These are phyloP conservation scores for Ariopsis seemanni DNA, from an alignment of 2,113 vertebrate species.

Conservation along the genomic window DNA sequence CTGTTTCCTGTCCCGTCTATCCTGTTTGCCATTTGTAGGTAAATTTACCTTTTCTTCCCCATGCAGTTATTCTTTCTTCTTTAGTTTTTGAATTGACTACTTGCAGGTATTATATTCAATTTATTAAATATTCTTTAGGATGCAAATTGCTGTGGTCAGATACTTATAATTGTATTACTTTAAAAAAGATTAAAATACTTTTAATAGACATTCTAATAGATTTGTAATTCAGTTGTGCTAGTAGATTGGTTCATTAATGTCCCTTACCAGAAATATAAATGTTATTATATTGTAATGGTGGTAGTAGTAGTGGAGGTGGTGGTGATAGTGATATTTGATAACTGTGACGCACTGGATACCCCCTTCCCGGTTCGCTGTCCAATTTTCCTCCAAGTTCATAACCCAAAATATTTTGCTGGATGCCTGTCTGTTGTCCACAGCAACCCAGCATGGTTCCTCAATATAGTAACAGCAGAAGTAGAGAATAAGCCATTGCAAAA, in stretches of 20 bases:
- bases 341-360: not conserved
- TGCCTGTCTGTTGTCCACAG: conserved; percentile 52
- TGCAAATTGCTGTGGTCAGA: not conserved
- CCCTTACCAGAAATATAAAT: not conserved
- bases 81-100: not conserved
- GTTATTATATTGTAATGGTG: not conserved
- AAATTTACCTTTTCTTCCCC: not conserved
- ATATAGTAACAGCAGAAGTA: conserved; percentile 28
- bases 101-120: not conserved
- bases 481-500: not conserved
- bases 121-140: not conserved
- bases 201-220: not conserved
- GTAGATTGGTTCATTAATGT: not conserved
- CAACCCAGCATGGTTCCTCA: conserved; percentile 35
- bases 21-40: conserved; percentile 14
- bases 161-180: not conserved
- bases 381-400: conserved; percentile 16
- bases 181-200: not conserved
- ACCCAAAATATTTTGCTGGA: conserved; percentile 22
- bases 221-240: not conserved
- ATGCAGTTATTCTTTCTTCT: not conserved
- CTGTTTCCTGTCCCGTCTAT: not conserved
- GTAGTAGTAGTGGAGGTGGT: not conserved
- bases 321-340: not conserved
- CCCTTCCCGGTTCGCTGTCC: conserved; percentile 16